Percentiles rank a stretch among this genome's conserved stretches.
Conservation (phyloP, 2,888 invertebrate genomes). For the Nephrotoma flavescens region DNA sequence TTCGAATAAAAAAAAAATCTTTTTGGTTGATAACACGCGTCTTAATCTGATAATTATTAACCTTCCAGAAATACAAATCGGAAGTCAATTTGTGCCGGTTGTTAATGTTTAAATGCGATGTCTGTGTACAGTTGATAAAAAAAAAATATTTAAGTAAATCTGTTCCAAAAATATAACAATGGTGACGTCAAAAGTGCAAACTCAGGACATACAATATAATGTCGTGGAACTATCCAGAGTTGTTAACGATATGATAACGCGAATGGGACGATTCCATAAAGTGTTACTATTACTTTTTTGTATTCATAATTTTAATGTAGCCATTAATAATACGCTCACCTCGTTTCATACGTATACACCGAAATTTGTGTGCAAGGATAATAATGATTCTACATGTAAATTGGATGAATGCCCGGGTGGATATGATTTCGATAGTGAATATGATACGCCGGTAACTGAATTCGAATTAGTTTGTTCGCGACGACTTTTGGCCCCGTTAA, state of each 20-base stretch:
- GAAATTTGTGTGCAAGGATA: background rate
- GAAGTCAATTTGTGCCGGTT: background rate
- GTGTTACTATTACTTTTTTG: slow-evolving; percentile 24
- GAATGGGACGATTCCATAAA: slow-evolving; percentile 19
- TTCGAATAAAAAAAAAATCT: too few species aligned
- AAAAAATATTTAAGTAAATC: background rate
- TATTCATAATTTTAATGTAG: slow-evolving; percentile 28
- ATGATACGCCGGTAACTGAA: background rate
- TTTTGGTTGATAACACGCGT: background rate
- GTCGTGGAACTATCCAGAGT: background rate
- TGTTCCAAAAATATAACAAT: background rate
- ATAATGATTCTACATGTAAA: background rate
- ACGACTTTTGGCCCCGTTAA: slow-evolving; percentile 22
- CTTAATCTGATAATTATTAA: background rate
- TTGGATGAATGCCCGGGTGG: background rate
- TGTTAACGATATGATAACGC: background rate
- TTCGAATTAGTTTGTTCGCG: slow-evolving; percentile 26
- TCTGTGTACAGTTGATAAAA: background rate
- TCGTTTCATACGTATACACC: slow-evolving; percentile 29
- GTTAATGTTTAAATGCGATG: background rate
- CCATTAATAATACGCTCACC: slow-evolving; percentile 30
- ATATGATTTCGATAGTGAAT: background rate
- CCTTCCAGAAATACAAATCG: background rate
- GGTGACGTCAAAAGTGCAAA: background rate
- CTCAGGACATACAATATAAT: background rate